phyloP scores from a whole-genome alignment of 2,888 invertebrate species.

The Cheilosia urbana region DNA sequence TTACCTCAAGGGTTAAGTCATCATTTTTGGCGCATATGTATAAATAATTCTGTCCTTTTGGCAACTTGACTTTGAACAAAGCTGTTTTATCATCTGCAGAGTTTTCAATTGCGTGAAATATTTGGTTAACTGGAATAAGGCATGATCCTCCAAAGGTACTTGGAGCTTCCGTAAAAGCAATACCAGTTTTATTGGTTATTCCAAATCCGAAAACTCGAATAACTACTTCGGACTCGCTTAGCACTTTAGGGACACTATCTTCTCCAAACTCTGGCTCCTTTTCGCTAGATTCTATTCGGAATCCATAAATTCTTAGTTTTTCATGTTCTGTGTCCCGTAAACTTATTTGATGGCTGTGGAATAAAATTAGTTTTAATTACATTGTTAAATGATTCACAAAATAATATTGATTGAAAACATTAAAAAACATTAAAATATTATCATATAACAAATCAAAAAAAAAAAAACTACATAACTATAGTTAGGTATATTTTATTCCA shows the following conservation, averaged over 20 bases:
- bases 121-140: constrained; percentile 78
- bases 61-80: constrained; percentile 85
- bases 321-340: constrained; percentile 10
- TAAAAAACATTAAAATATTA: too few relatives aligned
- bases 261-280: constrained; percentile 77
- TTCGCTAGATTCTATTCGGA: constrained; percentile 78
- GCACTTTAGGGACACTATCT: constrained; percentile 88
- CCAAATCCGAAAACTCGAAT: constrained; percentile 91
- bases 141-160: constrained; percentile 86
- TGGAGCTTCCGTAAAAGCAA: constrained; percentile 88
- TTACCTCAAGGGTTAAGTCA: constrained; percentile 78
- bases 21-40: constrained; percentile 86
- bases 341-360: constrained; percentile 19
- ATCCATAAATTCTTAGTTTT: constrained; percentile 77
- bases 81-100: constrained; percentile 84
- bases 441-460: too few relatives aligned
- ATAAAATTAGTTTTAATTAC: background rate
- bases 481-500: too few relatives aligned
- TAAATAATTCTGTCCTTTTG: constrained; percentile 83
- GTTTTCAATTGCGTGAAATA: constrained; percentile 84
- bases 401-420: too few relatives aligned
- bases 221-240: constrained; percentile 86
- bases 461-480: too few relatives aligned
- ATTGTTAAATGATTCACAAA: too few relatives aligned
- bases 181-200: constrained; percentile 87